Conservation (phyloP, 2,797 vertebrate genomes). For the Peromyscus melanophrys region DNA sequence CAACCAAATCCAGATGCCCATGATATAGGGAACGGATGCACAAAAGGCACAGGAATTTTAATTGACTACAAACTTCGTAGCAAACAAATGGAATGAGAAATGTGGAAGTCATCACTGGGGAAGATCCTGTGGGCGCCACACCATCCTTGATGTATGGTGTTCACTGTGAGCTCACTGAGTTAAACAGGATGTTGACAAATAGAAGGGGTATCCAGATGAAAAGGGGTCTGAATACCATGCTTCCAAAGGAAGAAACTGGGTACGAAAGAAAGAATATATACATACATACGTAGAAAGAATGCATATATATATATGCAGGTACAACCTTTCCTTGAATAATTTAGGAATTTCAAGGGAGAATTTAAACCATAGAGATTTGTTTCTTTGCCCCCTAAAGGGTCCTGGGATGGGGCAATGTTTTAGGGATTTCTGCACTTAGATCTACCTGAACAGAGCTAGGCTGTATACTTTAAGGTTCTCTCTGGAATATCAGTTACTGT, state of each 20-base stretch:
- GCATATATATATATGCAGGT: conserved; percentile 14
- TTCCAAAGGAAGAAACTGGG: conserved; percentile 21
- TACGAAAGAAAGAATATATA: neutral
- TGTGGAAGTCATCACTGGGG: neutral
- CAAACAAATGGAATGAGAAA: conserved; percentile 41
- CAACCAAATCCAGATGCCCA: conserved; percentile 12
- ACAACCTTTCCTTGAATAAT: neutral
- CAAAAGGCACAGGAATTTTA: conserved; percentile 44
- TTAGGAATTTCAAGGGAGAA: neutral
- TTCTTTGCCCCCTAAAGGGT: neutral
- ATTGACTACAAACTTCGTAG: conserved; percentile 33
- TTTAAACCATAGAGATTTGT: neutral
- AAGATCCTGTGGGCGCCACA: neutral
- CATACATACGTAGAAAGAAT: too few relatives aligned
- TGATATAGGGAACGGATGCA: conserved; percentile 6
- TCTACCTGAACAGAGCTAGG: neutral
- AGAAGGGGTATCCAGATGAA: neutral
- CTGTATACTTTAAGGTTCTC: neutral
- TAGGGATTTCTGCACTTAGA: neutral
- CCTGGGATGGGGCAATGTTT: neutral
- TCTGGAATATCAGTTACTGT: neutral
- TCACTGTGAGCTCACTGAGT: neutral
- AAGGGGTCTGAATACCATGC: neutral
- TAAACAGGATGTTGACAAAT: conserved; percentile 38
- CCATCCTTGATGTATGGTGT: neutral